Evolutionary conservation across 2,797 vertebrate genomes (phyloP), one percentile per base, ranked within the genome.

Genomic region (Takifugu rubripes): DNA sequence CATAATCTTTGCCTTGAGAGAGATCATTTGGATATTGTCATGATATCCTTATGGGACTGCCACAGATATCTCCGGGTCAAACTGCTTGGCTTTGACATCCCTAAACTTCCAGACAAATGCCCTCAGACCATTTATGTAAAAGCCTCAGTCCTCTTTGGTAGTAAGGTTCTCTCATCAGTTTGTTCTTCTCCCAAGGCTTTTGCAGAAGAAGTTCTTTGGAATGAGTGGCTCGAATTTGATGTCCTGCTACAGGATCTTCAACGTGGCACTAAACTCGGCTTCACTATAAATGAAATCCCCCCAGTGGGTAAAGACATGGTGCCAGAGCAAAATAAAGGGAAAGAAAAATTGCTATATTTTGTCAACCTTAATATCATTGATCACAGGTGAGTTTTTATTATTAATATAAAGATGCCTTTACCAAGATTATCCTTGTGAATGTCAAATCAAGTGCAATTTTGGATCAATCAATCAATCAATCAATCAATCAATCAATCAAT

Each of bases 41-140:
- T 90, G 88, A 90, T 93, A 66, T 92, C 92, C 8, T 64, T 93
- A 66, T 92, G 88, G 92, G 92, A 93, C 69, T 93, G 92, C 77
- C 71, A 88, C n/a, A 79, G 89, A 44, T 88, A 58, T 6, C 84
- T 93, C 52, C 76, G 92, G 16, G 88, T 93, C 40, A 93, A 93
- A 70, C 62, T 93, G 25, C 56, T 92, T 11, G 92, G 92, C 9
- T 86, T 92, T 61, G 92, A 93, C 71, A 84, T 92, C 21, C 88
- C 89, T 14, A 77, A 78, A 6, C 67, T 85, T n/a, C 87, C 90
- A 17, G 74, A 26, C 70, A 90, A 89, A 73, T 68, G 43, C n/a
- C 84, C 82, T 5, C 83, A 85, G 44, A 55, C 68, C n/a, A 79
- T 91, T 49, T 83, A 85, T 11, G 88, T 92, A 1, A 90, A 90